Base-by-base conservation (phyloP, 1,140 invertebrate species). In the Dinoponera quadriceps region DNA sequence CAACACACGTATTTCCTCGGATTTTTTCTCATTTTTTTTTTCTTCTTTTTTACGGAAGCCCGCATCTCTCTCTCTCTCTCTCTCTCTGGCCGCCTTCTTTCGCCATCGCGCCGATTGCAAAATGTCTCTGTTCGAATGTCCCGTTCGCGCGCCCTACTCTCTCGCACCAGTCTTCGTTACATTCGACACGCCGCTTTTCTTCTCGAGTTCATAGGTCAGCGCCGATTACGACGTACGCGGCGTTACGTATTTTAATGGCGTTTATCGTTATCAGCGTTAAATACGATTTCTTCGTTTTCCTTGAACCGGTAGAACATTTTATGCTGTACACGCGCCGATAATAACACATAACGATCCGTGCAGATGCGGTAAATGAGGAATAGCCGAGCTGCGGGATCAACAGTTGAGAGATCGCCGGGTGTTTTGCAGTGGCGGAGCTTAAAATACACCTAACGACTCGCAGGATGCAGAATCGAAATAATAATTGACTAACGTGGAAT, bases 131-230 rank as follows among this genome's bases (percentile, higher is more conserved):
- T n/a, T n/a, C n/a, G n/a, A n/a, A n/a, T n/a, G n/a, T n/a, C 14
- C 16, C 29, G 0, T 38, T 57, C 44, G 38, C 18, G 55, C 29
- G 44, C 49, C n/a, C 49, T 54, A 51, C 66, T 59, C 54, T 48
- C 63, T 16, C 48, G 9, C 22, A 13, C 16, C 44, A 7, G 2
- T 3, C 7, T 44, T 44, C 38, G 38, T 44, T 49, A 82, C 11
- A 55, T 63, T 62, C n/a, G 49, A 22, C 27, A 25, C 11, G 20
- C 49, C 44, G 59, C 29, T 73, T 68, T 38, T 62, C 29, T 73
- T 68, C 49, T 62, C 54, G 65, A 20, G 83, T 87, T 87, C 77
- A 75, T 85, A 65, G 73, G 49, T 55, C 86, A 80, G 54, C 55
- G 65, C 33, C n/a, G 38, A 44, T 44, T 44, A 44, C 38, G 9